These are phyloP conservation scores for Lordiphosa andalusiaca DNA, from an alignment of 2,888 invertebrate species.

Conservation along the genomic window DNA sequence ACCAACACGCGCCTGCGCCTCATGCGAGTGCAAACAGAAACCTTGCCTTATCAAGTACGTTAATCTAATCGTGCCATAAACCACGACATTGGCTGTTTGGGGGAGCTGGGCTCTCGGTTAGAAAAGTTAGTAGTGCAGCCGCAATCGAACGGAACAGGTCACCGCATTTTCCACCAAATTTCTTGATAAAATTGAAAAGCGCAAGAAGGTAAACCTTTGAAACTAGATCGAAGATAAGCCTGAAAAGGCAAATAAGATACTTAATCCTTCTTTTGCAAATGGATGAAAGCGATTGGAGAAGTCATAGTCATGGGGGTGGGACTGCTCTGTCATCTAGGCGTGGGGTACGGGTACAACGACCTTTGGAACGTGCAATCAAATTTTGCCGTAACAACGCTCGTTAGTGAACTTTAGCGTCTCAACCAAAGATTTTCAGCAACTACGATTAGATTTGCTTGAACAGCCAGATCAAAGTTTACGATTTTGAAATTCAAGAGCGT, in stretches of 20 bases:
- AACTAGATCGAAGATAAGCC: neutral
- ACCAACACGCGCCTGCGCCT: constrained; percentile 32
- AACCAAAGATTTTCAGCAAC: constrained; percentile 17
- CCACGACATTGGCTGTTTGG: constrained; percentile 12
- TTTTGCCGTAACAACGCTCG: constrained; percentile 18
- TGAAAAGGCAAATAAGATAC: neutral
- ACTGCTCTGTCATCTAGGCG: neutral
- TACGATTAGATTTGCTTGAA: constrained; percentile 48
- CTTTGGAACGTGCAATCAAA: constrained; percentile 49
- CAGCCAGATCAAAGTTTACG: constrained; percentile 53
- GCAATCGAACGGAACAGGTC: constrained; percentile 16
- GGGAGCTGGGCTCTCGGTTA: constrained; percentile 13
- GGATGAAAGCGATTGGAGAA: neutral
- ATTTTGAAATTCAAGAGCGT: constrained; percentile 1
- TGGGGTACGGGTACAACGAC: constrained; percentile 39
- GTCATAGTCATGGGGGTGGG: neutral
- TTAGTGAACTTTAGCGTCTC: constrained; percentile 27
- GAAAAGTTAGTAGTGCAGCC: constrained; percentile 11
- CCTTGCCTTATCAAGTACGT: constrained; percentile 42
- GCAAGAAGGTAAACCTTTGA: constrained; percentile 9
- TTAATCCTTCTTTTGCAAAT: neutral
- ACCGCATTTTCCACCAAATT: constrained; percentile 12
- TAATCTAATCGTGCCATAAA: constrained; percentile 54
- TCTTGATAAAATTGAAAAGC: constrained; percentile 16
- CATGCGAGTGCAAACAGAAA: neutral